Evolutionary conservation across 2,113 vertebrate species (phyloP).

Genomic region (Corynorhinus townsendii): DNA sequence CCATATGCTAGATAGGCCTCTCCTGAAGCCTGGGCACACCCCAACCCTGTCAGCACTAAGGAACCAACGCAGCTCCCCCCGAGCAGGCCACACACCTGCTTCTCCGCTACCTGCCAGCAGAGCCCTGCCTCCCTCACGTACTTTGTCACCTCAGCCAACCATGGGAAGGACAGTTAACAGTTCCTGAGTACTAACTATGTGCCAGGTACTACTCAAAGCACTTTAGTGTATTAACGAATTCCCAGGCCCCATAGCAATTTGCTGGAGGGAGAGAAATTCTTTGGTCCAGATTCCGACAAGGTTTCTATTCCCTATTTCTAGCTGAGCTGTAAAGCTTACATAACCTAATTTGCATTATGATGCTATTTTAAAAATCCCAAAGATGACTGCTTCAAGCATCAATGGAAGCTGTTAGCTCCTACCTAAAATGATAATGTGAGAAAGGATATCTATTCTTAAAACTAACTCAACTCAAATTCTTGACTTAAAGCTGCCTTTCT

Average conservation of each 20-base stretch:
- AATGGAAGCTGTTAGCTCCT: conserved; percentile 53
- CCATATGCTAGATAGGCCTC: background rate
- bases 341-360: conserved; percentile 57
- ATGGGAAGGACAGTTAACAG: background rate
- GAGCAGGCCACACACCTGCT: background rate
- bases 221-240: background rate
- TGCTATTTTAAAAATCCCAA: conserved; percentile 56
- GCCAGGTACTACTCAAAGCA: background rate
- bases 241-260: background rate
- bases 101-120: background rate
- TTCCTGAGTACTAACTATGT: background rate
- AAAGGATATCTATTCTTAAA: conserved; percentile 48
- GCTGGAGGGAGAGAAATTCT: conserved; percentile 6
- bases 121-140: background rate
- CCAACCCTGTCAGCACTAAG: background rate
- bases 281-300: conserved; percentile 29
- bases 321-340: conserved; percentile 56
- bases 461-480: conserved; percentile 26
- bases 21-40: background rate
- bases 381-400: conserved; percentile 57
- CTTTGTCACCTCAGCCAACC: background rate
- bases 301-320: conserved; percentile 48
- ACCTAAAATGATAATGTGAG: conserved; percentile 43
- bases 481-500: conserved; percentile 27
- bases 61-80: background rate